Base-by-base conservation (phyloP, 2,797 vertebrate genomes). In the Rhyacichthys aspro region DNA sequence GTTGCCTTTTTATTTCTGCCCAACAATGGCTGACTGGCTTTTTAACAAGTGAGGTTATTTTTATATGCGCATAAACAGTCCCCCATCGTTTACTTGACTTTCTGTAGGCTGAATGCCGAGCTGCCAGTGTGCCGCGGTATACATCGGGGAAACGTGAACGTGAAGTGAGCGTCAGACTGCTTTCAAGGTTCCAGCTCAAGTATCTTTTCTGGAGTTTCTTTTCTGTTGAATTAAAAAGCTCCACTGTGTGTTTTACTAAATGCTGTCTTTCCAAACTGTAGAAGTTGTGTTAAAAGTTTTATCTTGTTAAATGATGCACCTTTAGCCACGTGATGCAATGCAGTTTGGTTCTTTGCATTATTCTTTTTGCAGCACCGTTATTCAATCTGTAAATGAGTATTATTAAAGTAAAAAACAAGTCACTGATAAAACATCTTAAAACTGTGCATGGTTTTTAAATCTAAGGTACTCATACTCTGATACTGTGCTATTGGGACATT, bases 31-130 rank as follows among this genome's bases (percentile, higher is more conserved):
- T 63, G 50, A 37, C 55, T 69, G 45, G 9, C n/a, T 70, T 9
- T 5, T 61, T 28, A 28, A 38, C 41, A 42, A 2, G 10, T 53
- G 50, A 18, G 11, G 60, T 12, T 17, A 49, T 45, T 41, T 56
- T 8, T 23, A 15, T 55, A n/a, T n/a, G 38, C 9, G 34, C 18
- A 39, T 34, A 11, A 41, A 19, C 19, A 52, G 47, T 63, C 55
- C 58, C 17, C 23, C 8, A 41, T 52, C 37, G 41, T 15, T 38
- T 55, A 43, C 34, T 17, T 46, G 43, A 11, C 17, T 17, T 55
- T 60, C 45, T 72, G 70, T 49, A 59, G 19, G 23, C 43, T 63
- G 67, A 73, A 59, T 68, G 49, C 67, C 61, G 55, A 75, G 62
- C 43, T 60, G 64, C 71, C 64, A 70, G 44, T 41, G 47, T 54